Evolutionary conservation across 2,113 vertebrate genomes (phyloP), one percentile per base, ranked within the genome.

Genomic region (Castor canadensis): DNA sequence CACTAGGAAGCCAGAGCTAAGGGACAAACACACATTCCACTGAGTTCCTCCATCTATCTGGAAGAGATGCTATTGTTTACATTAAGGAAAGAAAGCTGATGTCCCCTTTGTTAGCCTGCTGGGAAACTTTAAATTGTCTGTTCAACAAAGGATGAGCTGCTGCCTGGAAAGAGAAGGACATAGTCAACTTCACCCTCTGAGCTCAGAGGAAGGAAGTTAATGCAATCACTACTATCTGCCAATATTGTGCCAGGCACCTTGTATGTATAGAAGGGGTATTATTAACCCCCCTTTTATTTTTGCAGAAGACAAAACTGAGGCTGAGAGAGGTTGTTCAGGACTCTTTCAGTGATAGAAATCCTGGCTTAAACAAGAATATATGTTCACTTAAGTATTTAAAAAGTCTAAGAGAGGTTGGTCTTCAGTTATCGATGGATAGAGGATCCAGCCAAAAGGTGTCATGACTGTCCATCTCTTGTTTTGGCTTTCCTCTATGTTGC

Each of bases 1-100:
- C 97, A 91, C 87, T 97, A 16, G 52, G 71, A 94, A 95, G 66
- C 30, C 87, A 80, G 90, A 90, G 43, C 60, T 92, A 58, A 49
- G 88, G 60, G 73, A 89, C 67, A 94, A 93, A 87, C 38, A 87
- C 24, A 89, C 47, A 80, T 80, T 94, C 45, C 81, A 71, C 49
- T 80, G 81, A 80, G 80, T 35, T 79, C 17, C 45, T 90, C 71
- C 20, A 20, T 43, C 58, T 20, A 0, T 77, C 67, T 35, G 15
- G 62, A 94, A 56, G 45, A 88, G 87, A 69, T 22, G 54, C 67
- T 66, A n/a, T 67, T 72, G 79, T 97, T 90, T 95, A 49, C 87
- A 94, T 89, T 54, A n/a, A 43, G 28, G n/a, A 93, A 93, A 72
- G 54, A 79, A 87, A 35, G 11, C 47, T 58, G 17, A 28, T 19